phyloP scores from a whole-genome alignment of 2,888 invertebrate species.

The Plebejus argus region DNA sequence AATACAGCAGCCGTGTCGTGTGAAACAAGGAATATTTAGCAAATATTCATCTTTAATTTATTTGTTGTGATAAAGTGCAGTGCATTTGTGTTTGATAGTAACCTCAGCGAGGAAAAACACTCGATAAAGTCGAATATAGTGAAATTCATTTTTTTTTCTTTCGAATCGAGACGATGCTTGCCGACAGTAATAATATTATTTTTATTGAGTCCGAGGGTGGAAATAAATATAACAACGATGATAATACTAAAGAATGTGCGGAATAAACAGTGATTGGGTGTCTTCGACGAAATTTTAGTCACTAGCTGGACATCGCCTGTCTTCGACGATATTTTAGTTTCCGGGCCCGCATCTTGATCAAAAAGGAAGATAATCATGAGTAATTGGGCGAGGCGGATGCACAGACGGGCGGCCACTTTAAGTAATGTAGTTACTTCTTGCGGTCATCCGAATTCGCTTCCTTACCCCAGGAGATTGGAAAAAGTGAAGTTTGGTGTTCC shows the following conservation, averaged over 20 bases:
- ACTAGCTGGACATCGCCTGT: not conserved
- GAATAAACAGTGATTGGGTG: not conserved
- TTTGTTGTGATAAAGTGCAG: slow-evolving; percentile 24
- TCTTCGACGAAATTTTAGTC: not conserved
- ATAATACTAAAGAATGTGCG: not conserved
- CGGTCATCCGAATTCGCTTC: slow-evolving; percentile 89
- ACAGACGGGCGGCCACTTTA: slow-evolving; percentile 93
- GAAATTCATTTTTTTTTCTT: not conserved
- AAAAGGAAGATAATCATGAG: slow-evolving; percentile 81
- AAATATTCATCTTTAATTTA: slow-evolving; percentile 19
- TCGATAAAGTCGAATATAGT: not conserved
- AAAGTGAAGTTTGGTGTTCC: slow-evolving; percentile 97
- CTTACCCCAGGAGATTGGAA: slow-evolving; percentile 91
- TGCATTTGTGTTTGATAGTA: not conserved
- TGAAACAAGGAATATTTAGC: not conserved
- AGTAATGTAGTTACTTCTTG: slow-evolving; percentile 95
- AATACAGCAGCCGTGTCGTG: slow-evolving; percentile 21
- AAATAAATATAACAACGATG: slow-evolving; percentile 9
- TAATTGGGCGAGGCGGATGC: slow-evolving; percentile 96
- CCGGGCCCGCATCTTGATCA: slow-evolving; percentile 11
- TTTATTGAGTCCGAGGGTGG: slow-evolving; percentile 15
- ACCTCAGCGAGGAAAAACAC: not conserved
- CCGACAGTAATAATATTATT: slow-evolving; percentile 28
- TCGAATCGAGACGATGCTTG: slow-evolving; percentile 17
- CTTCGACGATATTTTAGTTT: not conserved